Evolutionary conservation across 2,888 invertebrate species (phyloP), one percentile per base, ranked within the genome.

Genomic region (Meliscaeva auricollis): DNA sequence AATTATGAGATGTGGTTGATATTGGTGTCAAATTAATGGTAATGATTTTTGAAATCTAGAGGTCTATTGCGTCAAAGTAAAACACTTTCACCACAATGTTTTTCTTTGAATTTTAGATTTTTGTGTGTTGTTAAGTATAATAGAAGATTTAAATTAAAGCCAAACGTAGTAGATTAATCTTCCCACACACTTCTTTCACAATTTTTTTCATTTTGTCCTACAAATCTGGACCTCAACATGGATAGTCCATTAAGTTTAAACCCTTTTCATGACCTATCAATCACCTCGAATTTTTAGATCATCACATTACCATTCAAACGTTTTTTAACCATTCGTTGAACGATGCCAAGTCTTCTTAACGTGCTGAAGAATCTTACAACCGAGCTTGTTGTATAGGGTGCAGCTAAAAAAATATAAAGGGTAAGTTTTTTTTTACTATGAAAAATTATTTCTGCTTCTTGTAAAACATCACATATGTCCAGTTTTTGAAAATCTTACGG

Each of bases 211-310:
- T 22, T 50, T 50, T 50, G 20, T 22, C 4, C 2, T 2, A 50
- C 50, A 7, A 9, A 11, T 50, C 20, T 50, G 50, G 22, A 50
- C 50, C 50, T 50, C 50, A 50, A 8, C 50, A 50, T 48, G 17
- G 15, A 48, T n/a, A n/a, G n/a, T n/a, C n/a, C n/a, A n/a, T n/a
- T n/a, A n/a, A n/a, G 7, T 32, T 6, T 32, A 32, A n/a, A 48
- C n/a, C n/a, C 4, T 5, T 41, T 41, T 7, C 41, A 41, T 11
- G 11, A 11, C n/a, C 13, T 11, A 41, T 41, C 8, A 5, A 41
- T 41, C 13, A 11, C 7, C 8, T 41, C 11, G 7, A 41, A 11
- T 41, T 3, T 11, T 41, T 11, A 7, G 7, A 13, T 32, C 7
- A 32, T 6, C 7, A 32, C 32, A 32, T 32, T 32, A 32, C 32